These are phyloP conservation scores for Peromyscus maniculatus DNA, from an alignment of 2,113 vertebrate genomes.

Conservation along the genomic window DNA sequence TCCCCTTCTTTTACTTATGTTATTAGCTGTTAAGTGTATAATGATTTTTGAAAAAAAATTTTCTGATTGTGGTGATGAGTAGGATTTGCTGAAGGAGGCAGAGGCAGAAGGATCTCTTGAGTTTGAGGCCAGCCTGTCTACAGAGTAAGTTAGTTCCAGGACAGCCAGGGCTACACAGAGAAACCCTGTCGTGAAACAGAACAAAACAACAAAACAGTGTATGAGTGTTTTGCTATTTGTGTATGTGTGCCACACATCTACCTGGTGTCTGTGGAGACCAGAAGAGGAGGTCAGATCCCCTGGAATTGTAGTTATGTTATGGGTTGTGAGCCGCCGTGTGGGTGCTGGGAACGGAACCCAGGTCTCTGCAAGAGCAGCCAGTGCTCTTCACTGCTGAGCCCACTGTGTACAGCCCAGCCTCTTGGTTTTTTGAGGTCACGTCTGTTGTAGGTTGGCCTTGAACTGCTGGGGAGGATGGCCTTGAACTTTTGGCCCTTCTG, in stretches of 20 bases:
- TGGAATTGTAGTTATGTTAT: too few relatives aligned
- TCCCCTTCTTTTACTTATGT: background rate
- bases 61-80: background rate
- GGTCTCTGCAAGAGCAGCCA: background rate
- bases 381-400: background rate
- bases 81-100: background rate
- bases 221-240: background rate
- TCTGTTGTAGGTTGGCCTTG: background rate
- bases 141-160: background rate
- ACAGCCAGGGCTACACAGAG: background rate
- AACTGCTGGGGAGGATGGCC: background rate
- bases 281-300: background rate
- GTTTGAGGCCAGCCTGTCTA: background rate
- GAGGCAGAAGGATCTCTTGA: background rate
- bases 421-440: background rate
- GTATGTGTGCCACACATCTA: background rate
- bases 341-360: background rate
- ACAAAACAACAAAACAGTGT: background rate
- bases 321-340: background rate
- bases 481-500: background rate
- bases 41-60: background rate
- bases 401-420: too few relatives aligned
- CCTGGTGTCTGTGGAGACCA: background rate
- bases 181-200: background rate
- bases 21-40: constrained; percentile 2